Percentiles rank a stretch among this genome's conserved stretches.
These are phyloP conservation scores for Cyrtorhinus lividipennis DNA, from an alignment of 1,140 invertebrate species.

Conservation along the genomic window DNA sequence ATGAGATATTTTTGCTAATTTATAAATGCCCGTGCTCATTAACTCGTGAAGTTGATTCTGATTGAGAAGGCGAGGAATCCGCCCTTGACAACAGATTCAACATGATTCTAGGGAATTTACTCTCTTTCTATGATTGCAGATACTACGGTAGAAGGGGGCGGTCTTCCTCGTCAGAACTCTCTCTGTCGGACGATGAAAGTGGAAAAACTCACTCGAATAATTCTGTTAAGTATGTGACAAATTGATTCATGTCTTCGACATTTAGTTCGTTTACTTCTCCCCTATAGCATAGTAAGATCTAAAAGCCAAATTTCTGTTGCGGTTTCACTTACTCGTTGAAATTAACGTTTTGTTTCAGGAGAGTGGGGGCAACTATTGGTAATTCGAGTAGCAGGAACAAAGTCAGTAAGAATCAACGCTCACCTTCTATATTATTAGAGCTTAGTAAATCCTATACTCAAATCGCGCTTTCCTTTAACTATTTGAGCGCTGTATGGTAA, in stretches of 20 bases:
- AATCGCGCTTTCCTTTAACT: not conserved
- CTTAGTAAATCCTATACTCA: not conserved
- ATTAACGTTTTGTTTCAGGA: slow-evolving; percentile 19
- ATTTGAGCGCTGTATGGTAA: not conserved
- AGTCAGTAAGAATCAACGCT: slow-evolving; percentile 27
- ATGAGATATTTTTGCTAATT: too few species aligned
- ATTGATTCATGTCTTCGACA: not conserved
- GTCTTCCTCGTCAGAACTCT: slow-evolving; percentile 25
- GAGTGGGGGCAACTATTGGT: slow-evolving; percentile 21
- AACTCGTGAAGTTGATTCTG: too few species aligned
- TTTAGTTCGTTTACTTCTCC: not conserved
- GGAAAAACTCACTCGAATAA: not conserved
- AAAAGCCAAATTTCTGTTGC: too few species aligned
- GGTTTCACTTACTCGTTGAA: too few species aligned
- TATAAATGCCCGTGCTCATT: too few species aligned
- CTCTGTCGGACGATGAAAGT: slow-evolving; percentile 21
- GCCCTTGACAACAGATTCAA: too few species aligned
- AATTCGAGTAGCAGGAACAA: slow-evolving; percentile 26
- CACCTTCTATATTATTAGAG: not conserved
- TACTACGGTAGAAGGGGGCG: slow-evolving; percentile 24
- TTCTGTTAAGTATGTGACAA: slow-evolving; percentile 2
- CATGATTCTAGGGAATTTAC: too few species aligned
- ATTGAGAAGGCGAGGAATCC: too few species aligned
- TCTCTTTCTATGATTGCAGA: too few species aligned
- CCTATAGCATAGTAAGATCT: too few species aligned